Evolutionary conservation across 2,113 vertebrate genomes (phyloP), one percentile per base, ranked within the genome.

Genomic region (Nothobranchius furzeri): DNA sequence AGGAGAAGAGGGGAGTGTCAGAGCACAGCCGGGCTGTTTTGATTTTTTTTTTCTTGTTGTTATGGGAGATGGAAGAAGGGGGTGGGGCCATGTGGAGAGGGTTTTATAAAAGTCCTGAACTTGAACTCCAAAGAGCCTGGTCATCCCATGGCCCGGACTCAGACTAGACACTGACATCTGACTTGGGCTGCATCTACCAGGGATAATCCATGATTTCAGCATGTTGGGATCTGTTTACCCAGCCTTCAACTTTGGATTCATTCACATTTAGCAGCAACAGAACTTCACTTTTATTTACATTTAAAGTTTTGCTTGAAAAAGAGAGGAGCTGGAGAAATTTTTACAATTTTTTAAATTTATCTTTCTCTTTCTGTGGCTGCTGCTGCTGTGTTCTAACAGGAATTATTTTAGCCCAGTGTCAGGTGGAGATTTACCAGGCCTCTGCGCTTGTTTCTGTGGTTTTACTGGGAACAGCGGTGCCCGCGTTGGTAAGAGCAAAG

Each of bases 91-190:
- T n/a, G 13, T 43, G 55, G 54, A 60, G 60, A n/a, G 24, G 56
- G 17, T 24, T 49, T 59, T 87, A 85, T 89, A 88, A 67, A 90
- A 91, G 79, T 85, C 73, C 74, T 71, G 87, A 49, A 86, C 89
- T 87, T 71, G 52, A 85, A 88, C 87, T 87, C 87, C 85, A 81
- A 90, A 76, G 81, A 78, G 85, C 87, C 88, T 76, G 88, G 84
- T 89, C 88, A 88, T 88, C 87, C 89, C 78, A 82, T 74, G 87
- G 85, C 80, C 77, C 86, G 36, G 57, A 30, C 46, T 67, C 55
- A 60, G 60, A 53, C 14, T 62, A 9, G 12, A 42, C 37, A 40
- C 14, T 37, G 11, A 40, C 36, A 57, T 67, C 51, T 42, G 48
- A 37, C 17, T 58, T 30, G 30, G 4, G 30, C 30, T 30, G 30